Base-by-base conservation (phyloP, 2,797 vertebrate genomes). In the Liparis tanakae region DNA sequence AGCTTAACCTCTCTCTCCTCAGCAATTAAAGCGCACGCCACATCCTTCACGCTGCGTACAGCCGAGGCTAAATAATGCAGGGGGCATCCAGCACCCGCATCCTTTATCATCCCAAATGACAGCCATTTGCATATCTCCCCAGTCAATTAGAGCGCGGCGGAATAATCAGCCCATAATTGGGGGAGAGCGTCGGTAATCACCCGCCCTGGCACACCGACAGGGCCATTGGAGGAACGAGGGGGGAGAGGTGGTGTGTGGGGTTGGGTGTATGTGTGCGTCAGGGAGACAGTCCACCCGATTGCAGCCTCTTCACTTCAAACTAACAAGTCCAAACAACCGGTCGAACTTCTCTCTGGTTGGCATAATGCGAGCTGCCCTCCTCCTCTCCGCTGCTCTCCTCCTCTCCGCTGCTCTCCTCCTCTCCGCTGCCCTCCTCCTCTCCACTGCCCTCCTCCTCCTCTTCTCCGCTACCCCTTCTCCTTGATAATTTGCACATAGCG, bases 91-190 rank as follows among this genome's bases (percentile, higher is more conserved):
- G 90, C 90, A 91, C 94, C 95, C 95, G 96, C 96, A 96, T 97
- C 96, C 96, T 97, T 97, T 97, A 97, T 97, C 97, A 98, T 97
- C 96, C 97, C 96, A 97, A 98, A 97, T 98, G 97, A 98, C 96
- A 98, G 95, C 96, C 96, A 97, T 98, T 98, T 98, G 96, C 97
- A 97, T 97, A 97, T 97, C 96, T 97, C 97, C 96, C 96, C 96
- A 97, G 96, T 97, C 97, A 97, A 98, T 97, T 98, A 98, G 96
- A 97, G 96, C 95, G 95, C 96, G 93, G 95, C 91, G 87, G 96
- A 97, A 97, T 98, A 98, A 98, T 98, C 97, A 97, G 96, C 93
- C 96, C 96, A 96, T 98, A 98, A 98, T 98, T 99, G 97, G 96
- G 96, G 94, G 95, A 97, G 97, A 98, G 96, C 95, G 96, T 95